Base-by-base conservation (phyloP, 2,113 vertebrate genomes). In the Otocyon megalotis region DNA sequence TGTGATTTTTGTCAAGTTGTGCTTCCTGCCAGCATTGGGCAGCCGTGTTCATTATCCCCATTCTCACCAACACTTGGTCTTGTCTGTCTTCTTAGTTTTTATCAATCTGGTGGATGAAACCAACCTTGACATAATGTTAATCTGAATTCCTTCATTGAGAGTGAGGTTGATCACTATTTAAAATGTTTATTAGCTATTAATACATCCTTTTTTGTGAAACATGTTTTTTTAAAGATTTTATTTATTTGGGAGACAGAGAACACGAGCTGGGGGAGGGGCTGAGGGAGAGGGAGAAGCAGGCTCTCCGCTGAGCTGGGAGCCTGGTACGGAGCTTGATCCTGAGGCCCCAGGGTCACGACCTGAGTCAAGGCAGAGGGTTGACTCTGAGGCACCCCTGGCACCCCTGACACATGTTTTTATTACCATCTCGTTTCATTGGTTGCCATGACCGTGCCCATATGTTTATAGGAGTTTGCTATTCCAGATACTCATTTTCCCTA, bases 1-100 rank as follows among this genome's bases (percentile, higher is more conserved):
- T 3, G 6, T 58, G 5, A 87, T 8, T 3, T 48, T 17, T 43
- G 22, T 28, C 3, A 5, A 5, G 3, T 4, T 7, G 0, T 17
- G 1, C 0, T 24, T 3, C 63, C 63, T 14, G 19, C 17, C 50
- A 0, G 10, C 35, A 13, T 13, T 8, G 0, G 30, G 65, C 0
- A 28, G 30, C 1, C 0, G 1, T 28, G 14, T 2, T 4, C 56
- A 2, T 22, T 20, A 30, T 1, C 28, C 67, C 3, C 56, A 0
- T 62, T 35, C 80, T 62, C 30, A 62, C 32, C 56, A 4, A 4
- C 32, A 74, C 80, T 62, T 2, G 65, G 0, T 22, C 3, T 20
- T 11, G 12, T 20, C 77, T 30, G 43, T 43, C 43, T 48, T 85
- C 24, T 93, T 72, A 50, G 53, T 15, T 50, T 74, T 32, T 65